phyloP scores from a whole-genome alignment of 2,113 vertebrate species.

The Bubo bubo region DNA sequence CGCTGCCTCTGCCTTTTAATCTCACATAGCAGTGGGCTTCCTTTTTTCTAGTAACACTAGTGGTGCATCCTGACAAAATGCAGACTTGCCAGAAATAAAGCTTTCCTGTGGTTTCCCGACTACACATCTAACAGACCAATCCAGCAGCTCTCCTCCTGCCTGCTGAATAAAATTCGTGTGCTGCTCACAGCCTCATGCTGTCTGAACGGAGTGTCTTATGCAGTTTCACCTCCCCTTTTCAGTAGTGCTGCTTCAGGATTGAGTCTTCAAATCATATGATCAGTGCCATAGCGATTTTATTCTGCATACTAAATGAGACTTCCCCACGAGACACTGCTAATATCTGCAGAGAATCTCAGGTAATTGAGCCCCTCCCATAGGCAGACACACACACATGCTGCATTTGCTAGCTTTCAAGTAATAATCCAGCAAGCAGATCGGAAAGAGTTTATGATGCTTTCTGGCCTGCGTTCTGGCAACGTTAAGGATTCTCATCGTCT shows the following conservation, averaged over 20 bases:
- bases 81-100: neutral
- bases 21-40: neutral
- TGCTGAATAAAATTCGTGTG: neutral
- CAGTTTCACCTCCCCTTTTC: conserved; percentile 56
- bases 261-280: conserved; percentile 57
- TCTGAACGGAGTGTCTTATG: conserved; percentile 23
- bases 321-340: conserved; percentile 12
- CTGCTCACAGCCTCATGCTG: conserved; percentile 53
- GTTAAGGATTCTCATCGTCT: neutral
- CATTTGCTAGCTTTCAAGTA: neutral
- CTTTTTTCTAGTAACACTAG: neutral
- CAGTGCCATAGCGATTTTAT: conserved; percentile 3
- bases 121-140: neutral
- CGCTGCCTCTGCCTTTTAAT: neutral
- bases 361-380: neutral
- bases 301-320: conserved; percentile 62
- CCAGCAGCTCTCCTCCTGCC: conserved; percentile 2
- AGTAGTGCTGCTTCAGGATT: conserved; percentile 55
- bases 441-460: neutral
- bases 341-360: conserved; percentile 43
- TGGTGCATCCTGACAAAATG: neutral
- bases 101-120: neutral
- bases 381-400: neutral
- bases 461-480: neutral
- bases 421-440: neutral